Evolutionary conservation across 1,140 invertebrate species (phyloP), one percentile per base, ranked within the genome.

Genomic region (Drosophila simulans): DNA sequence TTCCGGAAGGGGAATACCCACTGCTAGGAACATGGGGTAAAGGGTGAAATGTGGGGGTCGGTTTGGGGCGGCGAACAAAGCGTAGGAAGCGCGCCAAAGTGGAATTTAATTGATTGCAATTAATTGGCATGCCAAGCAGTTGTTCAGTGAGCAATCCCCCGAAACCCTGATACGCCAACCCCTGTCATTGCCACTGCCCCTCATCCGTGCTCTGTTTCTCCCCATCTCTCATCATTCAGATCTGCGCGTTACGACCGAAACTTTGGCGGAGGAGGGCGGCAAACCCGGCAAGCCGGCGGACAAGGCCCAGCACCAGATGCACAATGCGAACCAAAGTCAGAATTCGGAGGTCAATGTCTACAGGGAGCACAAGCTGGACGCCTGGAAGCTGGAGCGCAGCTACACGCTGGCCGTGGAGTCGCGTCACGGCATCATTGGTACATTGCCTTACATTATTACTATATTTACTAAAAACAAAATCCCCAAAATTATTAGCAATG

Each of bases 351-450:
- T 43, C 10, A 59, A 27, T 20, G 48, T 77, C 43, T 85, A 85
- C 53, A 74, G 81, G 40, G 84, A 83, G 76, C 80, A 84, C 52
- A 84, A 84, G 49, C 45, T 83, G 37, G 80, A 83, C 15, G 64
- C 66, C 40, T 88, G 83, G 83, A 80, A 90, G 49, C 77, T 88
- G 55, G 91, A 92, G 40, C 84, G 90, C 70, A 91, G 80, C 64
- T 92, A 81, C 72, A 85, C 77, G 70, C 81, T 91, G 80, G 74
- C 83, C 63, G 77, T 91, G 46, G 91, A 92, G 54, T 80, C 86
- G 57, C 79, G 80, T 10, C 91, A 92, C 53, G 91, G 91, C 56
- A 92, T 92, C 52, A 92, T 92, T 51, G 91, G 91, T 92, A 52
- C 34, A 1, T 0, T 1, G 12, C 20, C 13, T 48, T 15, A n/a